Evolutionary conservation across 2,797 vertebrate genomes (phyloP), one percentile per base, ranked within the genome.

Genomic region (Phoebastria nigripes): DNA sequence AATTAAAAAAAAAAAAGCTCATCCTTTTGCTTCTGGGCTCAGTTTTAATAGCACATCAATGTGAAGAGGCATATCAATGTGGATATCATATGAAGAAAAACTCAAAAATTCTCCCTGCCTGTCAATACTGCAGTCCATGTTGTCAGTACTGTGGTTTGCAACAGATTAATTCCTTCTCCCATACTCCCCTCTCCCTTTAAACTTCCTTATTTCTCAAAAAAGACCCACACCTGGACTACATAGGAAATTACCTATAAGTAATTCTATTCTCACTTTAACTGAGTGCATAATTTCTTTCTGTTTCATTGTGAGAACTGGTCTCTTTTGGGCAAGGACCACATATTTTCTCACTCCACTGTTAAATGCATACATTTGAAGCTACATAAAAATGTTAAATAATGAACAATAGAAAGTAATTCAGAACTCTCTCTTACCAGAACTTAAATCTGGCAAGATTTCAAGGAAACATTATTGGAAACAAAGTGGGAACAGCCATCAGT

Each of bases 351-450:
- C 19, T 82, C 12, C 20, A 31, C 24, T 41, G 11, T 56, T 73
- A 56, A 29, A 59, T 46, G 17, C 12, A 66, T 63, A 71, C 26
- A 20, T 71, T 67, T 91, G 52, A 90, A 85, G 56, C 13, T 62
- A 72, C 49, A 92, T 56, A 69, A 96, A 95, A 90, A 87, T 55
- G 42, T 72, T 96, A 79, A 72, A 67, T 79, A 79, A 65, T 62
- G 46, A 84, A 76, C 62, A 92, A 84, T 14, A 62, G 47, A 66
- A 87, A 89, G 28, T 46, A 76, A 76, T 58, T 82, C 70, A 79
- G 62, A 89, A 82, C 4, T 62, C 3, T 61, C 7, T 54, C 10
- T 54, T 62, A 71, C 19, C 58, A 84, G 76, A 94, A 81, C 37
- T 79, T 76, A 54, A 59, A 90, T 63, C 54, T 96, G 66, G 58